Evolutionary conservation across 2,888 invertebrate species (phyloP), one percentile per base, ranked within the genome.

Genomic region (Bruchidius siliquastri): DNA sequence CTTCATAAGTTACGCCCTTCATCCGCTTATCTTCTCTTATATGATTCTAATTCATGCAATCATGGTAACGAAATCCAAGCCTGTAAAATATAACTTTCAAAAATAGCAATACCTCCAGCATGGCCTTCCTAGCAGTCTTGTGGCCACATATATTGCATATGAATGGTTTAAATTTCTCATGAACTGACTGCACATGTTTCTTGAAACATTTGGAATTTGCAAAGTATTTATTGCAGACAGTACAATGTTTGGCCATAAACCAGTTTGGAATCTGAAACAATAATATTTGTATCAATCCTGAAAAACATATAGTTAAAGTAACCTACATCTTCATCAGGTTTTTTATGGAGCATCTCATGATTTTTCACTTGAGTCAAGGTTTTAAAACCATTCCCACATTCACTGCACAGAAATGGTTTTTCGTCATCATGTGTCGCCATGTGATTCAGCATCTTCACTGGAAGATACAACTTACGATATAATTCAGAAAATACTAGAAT

Each of bases 111-210:
- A 89, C 89, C 80, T 89, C 88, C 73, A 93, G 83, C 88, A 92
- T 92, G 2, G 92, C 90, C 80, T 93, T 93, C 69, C 93, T 87
- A 0, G 93, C 90, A 22, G 92, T 91, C 78, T 92, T 90, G 81
- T 93, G 92, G 13, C 91, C 92, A 83, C 94, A 94, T 72, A 92
- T 91, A 80, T 90, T 91, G 81, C 94, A 94, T 49, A 91, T 90
- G 79, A 91, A 94, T 0, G 92, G 93, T 79, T 92, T 92, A 70
- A 92, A 88, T 83, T 93, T 92, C 76, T 92, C 91, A 83, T 94
- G 94, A 0, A 94, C 93, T 0, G 90, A 89, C 82, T 92, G 91
- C 67, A 92, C 89, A 79, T 93, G 93, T 81, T 90, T 91, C 73
- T 91, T 92, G 8, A 93, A 84, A 73, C 90, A 90, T 83, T 92